Conservation (phyloP, 2,888 invertebrate genomes). For the Ceriagrion tenellum region DNA sequence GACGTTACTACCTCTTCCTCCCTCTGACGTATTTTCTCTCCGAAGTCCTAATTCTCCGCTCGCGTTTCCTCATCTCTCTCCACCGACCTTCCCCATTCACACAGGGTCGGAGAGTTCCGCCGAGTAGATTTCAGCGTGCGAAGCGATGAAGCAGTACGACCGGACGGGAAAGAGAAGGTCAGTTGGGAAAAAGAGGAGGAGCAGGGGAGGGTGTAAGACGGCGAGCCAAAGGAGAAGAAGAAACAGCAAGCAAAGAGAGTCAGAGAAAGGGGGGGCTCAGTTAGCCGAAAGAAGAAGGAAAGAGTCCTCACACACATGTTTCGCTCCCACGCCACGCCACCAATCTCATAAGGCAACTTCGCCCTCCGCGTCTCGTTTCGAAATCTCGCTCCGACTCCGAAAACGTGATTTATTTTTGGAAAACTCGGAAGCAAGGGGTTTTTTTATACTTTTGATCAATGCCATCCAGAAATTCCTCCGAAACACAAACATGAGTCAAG, state of each 20-base stretch:
- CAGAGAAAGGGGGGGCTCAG: neutral
- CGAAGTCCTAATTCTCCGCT: neutral
- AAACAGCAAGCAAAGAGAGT: neutral
- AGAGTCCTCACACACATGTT: neutral
- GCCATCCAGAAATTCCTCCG: neutral
- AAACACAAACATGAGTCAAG: neutral
- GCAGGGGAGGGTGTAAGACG: neutral
- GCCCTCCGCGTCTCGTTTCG: neutral
- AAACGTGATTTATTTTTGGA: neutral
- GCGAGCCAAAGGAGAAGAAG: neutral
- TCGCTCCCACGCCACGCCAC: neutral
- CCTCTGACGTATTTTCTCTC: neutral
- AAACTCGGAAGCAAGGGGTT: neutral
- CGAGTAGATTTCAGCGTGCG: neutral
- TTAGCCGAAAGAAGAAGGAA: neutral
- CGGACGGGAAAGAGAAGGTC: neutral
- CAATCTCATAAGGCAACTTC: neutral
- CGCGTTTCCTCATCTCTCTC: neutral
- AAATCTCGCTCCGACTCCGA: neutral
- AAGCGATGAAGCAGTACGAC: neutral
- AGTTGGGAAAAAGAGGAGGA: neutral
- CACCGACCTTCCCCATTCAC: neutral
- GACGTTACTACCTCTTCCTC: no score
- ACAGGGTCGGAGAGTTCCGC: neutral
- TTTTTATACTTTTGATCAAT: neutral